Percentiles rank a stretch among this genome's conserved stretches.
Conservation (phyloP, 2,888 invertebrate species). For the Myopa tessellatipennis region DNA sequence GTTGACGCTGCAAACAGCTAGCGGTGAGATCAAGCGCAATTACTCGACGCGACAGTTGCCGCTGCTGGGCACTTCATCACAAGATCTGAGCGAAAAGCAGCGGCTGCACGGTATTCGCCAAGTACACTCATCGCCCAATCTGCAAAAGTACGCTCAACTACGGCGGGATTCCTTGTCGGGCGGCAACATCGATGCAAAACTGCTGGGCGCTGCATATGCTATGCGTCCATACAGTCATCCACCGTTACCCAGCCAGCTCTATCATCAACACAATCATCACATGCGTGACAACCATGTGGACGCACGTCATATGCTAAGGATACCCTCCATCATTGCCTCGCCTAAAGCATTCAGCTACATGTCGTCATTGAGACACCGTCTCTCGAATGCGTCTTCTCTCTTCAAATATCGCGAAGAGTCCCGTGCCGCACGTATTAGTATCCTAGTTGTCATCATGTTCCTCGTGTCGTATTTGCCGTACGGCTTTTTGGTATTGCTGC, state of each 20-base stretch:
- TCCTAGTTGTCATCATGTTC: constrained; percentile 68
- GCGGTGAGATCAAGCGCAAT: constrained; percentile 66
- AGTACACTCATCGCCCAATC: constrained; percentile 67
- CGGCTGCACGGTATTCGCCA: constrained; percentile 62
- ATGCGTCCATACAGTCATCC: constrained; percentile 52
- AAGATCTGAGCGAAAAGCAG: constrained; percentile 59
- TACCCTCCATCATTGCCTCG: constrained; percentile 66
- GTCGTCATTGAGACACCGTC: constrained; percentile 80
- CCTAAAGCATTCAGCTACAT: constrained; percentile 71
- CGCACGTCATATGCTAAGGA: constrained; percentile 58
- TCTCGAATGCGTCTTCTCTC: constrained; percentile 86
- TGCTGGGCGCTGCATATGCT: constrained; percentile 51
- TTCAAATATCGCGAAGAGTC: constrained; percentile 90
- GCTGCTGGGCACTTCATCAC: constrained; percentile 62
- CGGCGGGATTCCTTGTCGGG: constrained; percentile 53
- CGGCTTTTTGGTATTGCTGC: constrained; percentile 65
- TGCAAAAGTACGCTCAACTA: constrained; percentile 62
- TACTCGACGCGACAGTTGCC: constrained; percentile 66
- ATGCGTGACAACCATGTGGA: constrained; percentile 40
- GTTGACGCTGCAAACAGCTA: constrained; percentile 65
- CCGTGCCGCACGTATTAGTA: constrained; percentile 87
- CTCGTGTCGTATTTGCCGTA: constrained; percentile 68
- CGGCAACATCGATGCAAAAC: constrained; percentile 58
- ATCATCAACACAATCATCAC: constrained; percentile 24
- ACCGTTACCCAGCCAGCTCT: constrained; percentile 44